A percentile compares a stretch with the other conserved stretches of the same genome.
phyloP scores from a whole-genome alignment of 2,113 vertebrate species.

The Phalacrocorax carbo region DNA sequence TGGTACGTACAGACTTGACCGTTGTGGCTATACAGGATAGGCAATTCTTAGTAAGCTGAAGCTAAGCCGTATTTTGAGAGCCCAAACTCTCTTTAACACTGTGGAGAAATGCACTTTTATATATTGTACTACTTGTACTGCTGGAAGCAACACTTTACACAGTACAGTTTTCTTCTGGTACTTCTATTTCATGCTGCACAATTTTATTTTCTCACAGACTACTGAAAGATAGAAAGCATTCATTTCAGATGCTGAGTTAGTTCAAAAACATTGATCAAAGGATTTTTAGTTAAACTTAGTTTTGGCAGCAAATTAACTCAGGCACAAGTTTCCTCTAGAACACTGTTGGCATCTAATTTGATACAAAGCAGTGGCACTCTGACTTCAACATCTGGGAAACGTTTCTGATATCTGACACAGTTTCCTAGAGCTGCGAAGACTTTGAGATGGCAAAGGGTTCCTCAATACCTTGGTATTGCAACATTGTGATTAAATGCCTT shows the following conservation, averaged over 20 bases:
- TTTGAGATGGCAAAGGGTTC: not conserved
- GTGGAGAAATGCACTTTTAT: not conserved
- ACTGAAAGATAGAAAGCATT: not conserved
- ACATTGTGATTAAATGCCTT: not conserved
- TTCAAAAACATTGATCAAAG: not conserved
- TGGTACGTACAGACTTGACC: not conserved
- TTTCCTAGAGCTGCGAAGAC: not conserved
- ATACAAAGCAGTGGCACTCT: not conserved
- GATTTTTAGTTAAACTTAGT: not conserved
- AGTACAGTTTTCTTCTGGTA: not conserved
- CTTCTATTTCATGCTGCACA: not conserved
- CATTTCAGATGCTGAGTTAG: not conserved
- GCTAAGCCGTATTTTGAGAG: not conserved
- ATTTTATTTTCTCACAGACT: not conserved
- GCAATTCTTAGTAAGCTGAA: not conserved
- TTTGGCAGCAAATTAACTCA: not conserved
- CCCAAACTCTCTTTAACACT: not conserved
- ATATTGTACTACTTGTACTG: not conserved
- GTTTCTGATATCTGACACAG: not conserved
- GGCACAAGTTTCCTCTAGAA: not conserved
- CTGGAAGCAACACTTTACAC: not conserved
- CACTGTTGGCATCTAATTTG: not conserved
- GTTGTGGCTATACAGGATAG: not conserved
- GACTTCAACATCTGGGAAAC: not conserved
- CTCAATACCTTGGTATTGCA: not conserved